phyloP scores from a whole-genome alignment of 2,888 invertebrate species.

The Lycophotia porphyrea region DNA sequence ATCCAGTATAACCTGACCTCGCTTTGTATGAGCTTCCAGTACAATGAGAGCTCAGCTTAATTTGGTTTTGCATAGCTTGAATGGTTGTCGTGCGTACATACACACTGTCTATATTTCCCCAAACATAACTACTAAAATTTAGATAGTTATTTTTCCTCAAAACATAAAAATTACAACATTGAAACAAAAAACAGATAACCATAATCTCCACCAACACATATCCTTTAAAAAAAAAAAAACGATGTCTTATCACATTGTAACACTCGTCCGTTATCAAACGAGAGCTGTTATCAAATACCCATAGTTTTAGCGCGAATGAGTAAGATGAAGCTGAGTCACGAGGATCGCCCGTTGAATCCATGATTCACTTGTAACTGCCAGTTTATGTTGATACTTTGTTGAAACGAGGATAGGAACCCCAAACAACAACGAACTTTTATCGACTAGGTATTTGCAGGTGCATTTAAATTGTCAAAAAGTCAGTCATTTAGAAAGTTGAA shows the following conservation, averaged over 20 bases:
- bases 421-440: not conserved
- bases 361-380: conserved; percentile 39
- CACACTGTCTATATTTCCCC: not conserved
- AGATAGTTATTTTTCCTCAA: too few species aligned
- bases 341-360: conserved; percentile 41
- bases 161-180: not conserved
- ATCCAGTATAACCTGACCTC: too few species aligned
- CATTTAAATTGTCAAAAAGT: too few species aligned
- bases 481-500: not conserved
- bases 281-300: conserved; percentile 74
- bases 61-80: too few species aligned
- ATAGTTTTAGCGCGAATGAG: conserved; percentile 72
- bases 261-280: conserved; percentile 64
- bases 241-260: conserved; percentile 34
- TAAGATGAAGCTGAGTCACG: conserved; percentile 75
- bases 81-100: too few species aligned
- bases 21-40: too few species aligned
- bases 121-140: not conserved
- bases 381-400: conserved; percentile 1
- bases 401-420: not conserved
- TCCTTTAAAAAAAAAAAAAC: conserved; percentile 20
- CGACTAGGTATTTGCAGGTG: not conserved
- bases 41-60: too few species aligned
- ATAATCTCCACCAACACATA: conserved; percentile 35
- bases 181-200: conserved; percentile 8